phyloP scores from a whole-genome alignment of 1,140 invertebrate species.

The Drosophila tropicalis region DNA sequence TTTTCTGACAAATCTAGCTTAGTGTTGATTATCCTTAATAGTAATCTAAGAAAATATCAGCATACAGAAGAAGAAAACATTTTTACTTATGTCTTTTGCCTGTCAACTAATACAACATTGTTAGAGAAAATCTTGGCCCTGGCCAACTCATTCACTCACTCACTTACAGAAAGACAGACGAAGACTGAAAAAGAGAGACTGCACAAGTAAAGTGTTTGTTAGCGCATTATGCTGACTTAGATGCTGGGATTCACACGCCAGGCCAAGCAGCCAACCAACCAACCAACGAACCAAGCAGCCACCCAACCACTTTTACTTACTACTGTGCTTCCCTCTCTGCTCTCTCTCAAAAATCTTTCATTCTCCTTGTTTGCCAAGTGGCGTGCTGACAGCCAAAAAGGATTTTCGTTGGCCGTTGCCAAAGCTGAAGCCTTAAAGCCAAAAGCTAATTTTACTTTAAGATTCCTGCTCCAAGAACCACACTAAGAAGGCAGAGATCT shows the following conservation, averaged over 20 bases:
- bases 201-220: conserved; percentile 76
- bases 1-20: conserved; percentile 6
- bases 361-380: conserved; percentile 74
- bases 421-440: conserved; percentile 81
- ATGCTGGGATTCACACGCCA: conserved; percentile 67
- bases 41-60: conserved; percentile 22
- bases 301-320: conserved; percentile 75
- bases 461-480: conserved; percentile 52
- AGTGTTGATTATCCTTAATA: background rate
- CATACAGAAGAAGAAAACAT: conserved; percentile 19
- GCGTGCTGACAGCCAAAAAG: conserved; percentile 80
- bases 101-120: conserved; percentile 23
- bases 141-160: conserved; percentile 21
- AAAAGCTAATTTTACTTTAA: conserved; percentile 81
- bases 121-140: conserved; percentile 9
- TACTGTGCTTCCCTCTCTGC: conserved; percentile 30
- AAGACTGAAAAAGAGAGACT: conserved; percentile 32
- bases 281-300: conserved; percentile 2
- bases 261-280: conserved; percentile 22
- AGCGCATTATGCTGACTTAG: conserved; percentile 79
- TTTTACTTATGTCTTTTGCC: conserved; percentile 43
- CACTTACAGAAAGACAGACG: conserved; percentile 31
- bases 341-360: conserved; percentile 23
- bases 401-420: conserved; percentile 75
- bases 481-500: conserved; percentile 24